Evolutionary conservation across 2,888 invertebrate genomes (phyloP).

Genomic region (Kryphioiulus occultus): DNA sequence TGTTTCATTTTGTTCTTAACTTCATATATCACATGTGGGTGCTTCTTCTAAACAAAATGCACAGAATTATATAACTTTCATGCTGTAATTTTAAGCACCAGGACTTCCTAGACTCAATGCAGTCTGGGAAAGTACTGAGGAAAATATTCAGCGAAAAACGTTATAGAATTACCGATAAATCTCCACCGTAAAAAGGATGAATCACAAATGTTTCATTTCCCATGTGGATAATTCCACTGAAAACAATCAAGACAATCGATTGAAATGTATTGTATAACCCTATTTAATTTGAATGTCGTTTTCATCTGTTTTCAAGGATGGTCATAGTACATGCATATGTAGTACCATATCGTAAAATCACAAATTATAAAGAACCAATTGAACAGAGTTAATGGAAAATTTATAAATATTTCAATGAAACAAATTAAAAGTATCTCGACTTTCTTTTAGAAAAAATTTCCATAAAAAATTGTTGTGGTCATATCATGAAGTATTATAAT

Average conservation of each 20-base stretch:
- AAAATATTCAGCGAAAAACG: conserved; percentile 10
- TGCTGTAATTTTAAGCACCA: not conserved
- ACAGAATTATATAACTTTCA: not conserved
- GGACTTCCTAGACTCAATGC: not conserved
- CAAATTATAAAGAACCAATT: too few species aligned
- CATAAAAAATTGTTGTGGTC: too few species aligned
- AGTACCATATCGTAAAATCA: too few species aligned
- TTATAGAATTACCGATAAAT: conserved; percentile 81
- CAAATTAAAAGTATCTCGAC: too few species aligned
- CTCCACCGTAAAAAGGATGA: conserved; percentile 96
- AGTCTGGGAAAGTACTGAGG: not conserved
- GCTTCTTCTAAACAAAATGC: conserved; percentile 77
- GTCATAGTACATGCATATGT: too few species aligned
- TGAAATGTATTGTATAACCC: not conserved
- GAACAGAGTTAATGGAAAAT: too few species aligned
- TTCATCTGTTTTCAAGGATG: too few species aligned
- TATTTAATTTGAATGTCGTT: too few species aligned
- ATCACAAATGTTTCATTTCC: conserved; percentile 98
- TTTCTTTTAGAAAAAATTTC: too few species aligned
- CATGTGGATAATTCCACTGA: conserved; percentile 91
- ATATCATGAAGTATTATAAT: too few species aligned
- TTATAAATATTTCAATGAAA: too few species aligned
- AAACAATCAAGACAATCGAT: conserved; percentile 53
- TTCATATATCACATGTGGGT: conserved; percentile 97
- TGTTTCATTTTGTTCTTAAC: conserved; percentile 89